Conservation (phyloP, 2,888 invertebrate species). For the Cheiracanthium punctorium region DNA sequence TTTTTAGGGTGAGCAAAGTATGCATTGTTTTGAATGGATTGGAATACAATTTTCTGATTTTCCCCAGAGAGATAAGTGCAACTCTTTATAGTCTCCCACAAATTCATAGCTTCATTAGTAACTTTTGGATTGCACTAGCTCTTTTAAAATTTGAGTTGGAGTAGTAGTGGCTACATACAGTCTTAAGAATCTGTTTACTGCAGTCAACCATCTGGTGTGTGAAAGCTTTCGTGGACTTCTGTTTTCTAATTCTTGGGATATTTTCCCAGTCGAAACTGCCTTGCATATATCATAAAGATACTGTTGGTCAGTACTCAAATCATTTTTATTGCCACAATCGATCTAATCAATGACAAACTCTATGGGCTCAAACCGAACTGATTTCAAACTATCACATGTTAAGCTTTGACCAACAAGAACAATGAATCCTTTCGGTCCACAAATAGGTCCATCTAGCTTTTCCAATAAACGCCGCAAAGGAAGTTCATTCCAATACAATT, state of each 20-base stretch:
- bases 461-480: too few relatives aligned
- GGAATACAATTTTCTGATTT: neutral
- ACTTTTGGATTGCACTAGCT: neutral
- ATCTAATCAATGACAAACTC: neutral
- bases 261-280: too few relatives aligned
- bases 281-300: too few relatives aligned
- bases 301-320: too few relatives aligned
- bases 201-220: neutral
- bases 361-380: neutral
- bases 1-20: too few relatives aligned
- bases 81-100: too few relatives aligned
- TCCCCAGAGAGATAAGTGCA: too few relatives aligned
- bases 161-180: neutral
- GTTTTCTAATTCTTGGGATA: too few relatives aligned
- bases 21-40: neutral
- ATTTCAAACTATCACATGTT: neutral
- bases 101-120: neutral
- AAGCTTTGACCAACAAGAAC: neutral
- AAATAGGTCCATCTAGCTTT: too few relatives aligned
- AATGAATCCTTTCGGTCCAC: neutral
- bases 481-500: too few relatives aligned
- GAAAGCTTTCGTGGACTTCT: too few relatives aligned
- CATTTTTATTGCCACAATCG: neutral
- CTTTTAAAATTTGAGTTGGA: neutral
- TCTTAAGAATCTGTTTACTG: neutral